A percentile compares a stretch with the other conserved stretches of the same genome.
These are phyloP conservation scores for Alces alces DNA, from an alignment of 2,113 vertebrate genomes.

Conservation along the genomic window DNA sequence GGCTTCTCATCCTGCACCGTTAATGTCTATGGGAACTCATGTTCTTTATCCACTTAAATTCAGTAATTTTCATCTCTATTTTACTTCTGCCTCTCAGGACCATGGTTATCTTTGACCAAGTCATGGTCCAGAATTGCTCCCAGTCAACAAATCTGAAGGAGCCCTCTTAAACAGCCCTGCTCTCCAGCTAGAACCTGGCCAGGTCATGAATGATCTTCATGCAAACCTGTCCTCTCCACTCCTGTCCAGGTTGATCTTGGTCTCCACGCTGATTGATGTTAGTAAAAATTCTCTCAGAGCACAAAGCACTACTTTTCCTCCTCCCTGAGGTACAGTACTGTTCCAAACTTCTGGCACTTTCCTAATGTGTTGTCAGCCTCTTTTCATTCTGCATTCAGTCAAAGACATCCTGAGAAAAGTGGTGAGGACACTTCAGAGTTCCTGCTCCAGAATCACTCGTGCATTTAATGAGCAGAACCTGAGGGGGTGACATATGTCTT, in stretches of 20 bases:
- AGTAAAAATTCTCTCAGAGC: background rate
- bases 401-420: background rate
- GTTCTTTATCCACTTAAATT: background rate
- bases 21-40: background rate
- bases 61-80: background rate
- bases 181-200: background rate
- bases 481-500: background rate
- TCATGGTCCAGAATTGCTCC: background rate
- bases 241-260: background rate
- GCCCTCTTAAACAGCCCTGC: background rate
- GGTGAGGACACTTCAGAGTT: background rate
- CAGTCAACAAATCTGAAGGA: background rate
- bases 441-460: too few species aligned
- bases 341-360: background rate
- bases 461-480: too few species aligned
- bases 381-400: background rate
- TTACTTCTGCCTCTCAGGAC: background rate
- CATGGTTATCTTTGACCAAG: background rate
- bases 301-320: background rate
- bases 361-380: background rate
- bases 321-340: background rate
- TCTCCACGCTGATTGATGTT: accelerated
- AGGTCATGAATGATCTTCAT: background rate
- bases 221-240: background rate
- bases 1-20: background rate